Conservation (phyloP, 1,140 invertebrate species). For the Dreissena polymorpha region DNA sequence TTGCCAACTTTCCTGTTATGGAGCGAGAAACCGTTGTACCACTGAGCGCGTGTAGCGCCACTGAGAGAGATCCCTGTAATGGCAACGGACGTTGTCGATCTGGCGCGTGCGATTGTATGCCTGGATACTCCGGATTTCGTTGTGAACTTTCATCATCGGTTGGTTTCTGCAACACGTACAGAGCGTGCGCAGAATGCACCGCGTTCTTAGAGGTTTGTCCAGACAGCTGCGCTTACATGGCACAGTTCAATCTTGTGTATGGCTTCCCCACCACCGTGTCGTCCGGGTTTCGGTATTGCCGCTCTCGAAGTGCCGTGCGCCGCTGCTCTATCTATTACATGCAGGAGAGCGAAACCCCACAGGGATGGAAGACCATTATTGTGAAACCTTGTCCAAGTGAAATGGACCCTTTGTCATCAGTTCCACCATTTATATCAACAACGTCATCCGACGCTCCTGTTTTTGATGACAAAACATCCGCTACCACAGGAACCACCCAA, state of each 20-base stretch:
- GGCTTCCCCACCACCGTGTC: background rate
- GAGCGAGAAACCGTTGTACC: background rate
- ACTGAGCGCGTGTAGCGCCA: background rate
- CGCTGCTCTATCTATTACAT: background rate
- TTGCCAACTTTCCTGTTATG: background rate
- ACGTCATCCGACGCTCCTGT: background rate
- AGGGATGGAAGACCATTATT: conserved; percentile 3
- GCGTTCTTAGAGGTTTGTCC: conserved; percentile 5
- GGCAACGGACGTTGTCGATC: background rate
- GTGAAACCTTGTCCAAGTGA: background rate
- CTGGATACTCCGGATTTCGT: background rate
- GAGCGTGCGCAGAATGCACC: conserved; percentile 14
- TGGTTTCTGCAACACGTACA: conserved; percentile 18
- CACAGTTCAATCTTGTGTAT: conserved; percentile 10
- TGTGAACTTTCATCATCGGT: background rate
- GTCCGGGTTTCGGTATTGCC: background rate
- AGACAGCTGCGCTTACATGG: background rate
- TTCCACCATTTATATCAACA: background rate
- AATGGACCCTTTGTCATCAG: background rate
- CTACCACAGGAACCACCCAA: background rate
- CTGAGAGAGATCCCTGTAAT: background rate
- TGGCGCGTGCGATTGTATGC: background rate
- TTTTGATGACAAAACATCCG: background rate
- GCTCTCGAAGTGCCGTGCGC: background rate
- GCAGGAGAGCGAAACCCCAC: background rate